Conservation (phyloP, 2,113 vertebrate species). For the Cyphomyrus plagiostoma region DNA sequence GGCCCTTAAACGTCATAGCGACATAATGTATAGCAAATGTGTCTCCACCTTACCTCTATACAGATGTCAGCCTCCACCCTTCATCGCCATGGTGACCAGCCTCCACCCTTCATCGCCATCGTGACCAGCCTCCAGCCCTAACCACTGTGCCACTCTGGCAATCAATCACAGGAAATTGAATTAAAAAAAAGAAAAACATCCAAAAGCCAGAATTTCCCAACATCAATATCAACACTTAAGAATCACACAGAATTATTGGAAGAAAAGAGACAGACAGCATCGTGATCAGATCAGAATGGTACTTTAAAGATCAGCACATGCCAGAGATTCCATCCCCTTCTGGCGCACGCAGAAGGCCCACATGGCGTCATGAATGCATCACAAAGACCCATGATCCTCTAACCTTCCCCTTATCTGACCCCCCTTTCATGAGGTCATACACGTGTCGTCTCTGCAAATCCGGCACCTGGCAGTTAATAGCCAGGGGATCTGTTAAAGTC, state of each 20-base stretch:
- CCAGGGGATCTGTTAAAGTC: background rate
- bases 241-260: background rate
- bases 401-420: background rate
- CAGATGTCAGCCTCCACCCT: no score
- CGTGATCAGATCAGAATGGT: background rate
- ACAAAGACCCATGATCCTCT: background rate
- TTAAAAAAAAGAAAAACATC: background rate
- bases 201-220: background rate
- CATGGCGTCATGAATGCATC: background rate
- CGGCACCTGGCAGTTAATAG: background rate
- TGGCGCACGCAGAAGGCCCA: background rate
- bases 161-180: background rate
- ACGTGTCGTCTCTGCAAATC: background rate
- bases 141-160: background rate
- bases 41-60: no score
- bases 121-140: background rate
- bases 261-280: background rate
- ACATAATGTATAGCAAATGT: no score
- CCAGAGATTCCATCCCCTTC: background rate
- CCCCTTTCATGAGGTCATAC: background rate
- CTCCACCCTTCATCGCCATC: no score
- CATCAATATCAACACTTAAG: background rate
- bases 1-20: no score
- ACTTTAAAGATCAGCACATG: background rate
- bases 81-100: no score